These are phyloP conservation scores for Coreoperca whiteheadi DNA, from an alignment of 2,113 vertebrate genomes.

Conservation along the genomic window DNA sequence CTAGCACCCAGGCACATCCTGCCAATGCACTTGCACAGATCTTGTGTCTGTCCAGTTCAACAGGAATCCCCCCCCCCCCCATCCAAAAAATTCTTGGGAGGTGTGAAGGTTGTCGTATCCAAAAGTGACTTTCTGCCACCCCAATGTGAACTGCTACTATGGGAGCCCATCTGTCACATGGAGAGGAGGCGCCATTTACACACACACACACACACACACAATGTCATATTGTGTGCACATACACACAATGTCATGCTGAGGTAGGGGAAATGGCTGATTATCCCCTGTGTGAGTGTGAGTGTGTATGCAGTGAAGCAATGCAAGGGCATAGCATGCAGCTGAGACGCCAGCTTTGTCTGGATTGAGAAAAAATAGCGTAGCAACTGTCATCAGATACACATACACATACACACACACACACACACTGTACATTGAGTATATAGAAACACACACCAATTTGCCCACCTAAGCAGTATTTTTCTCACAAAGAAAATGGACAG, in stretches of 20 bases:
- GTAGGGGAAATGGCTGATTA: slow-evolving; percentile 74
- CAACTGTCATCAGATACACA: slow-evolving; percentile 14
- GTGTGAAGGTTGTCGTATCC: slow-evolving; percentile 75
- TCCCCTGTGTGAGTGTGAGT: slow-evolving; percentile 45
- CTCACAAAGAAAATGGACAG: slow-evolving; percentile 17
- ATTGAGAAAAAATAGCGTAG: slow-evolving; percentile 36
- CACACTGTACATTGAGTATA: background rate
- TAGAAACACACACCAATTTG: slow-evolving; percentile 18
- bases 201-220: slow-evolving; percentile 38
- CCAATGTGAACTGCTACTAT: slow-evolving; percentile 62
- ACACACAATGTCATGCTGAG: slow-evolving; percentile 61
- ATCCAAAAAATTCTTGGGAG: slow-evolving; percentile 53
- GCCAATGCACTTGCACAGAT: slow-evolving; percentile 64
- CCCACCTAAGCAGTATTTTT: slow-evolving; percentile 11
- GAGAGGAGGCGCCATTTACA: slow-evolving; percentile 56
- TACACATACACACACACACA: background rate
- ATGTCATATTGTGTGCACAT: slow-evolving; percentile 8
- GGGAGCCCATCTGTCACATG: slow-evolving; percentile 78
- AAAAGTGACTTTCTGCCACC: slow-evolving; percentile 70
- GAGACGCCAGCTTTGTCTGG: slow-evolving; percentile 50
- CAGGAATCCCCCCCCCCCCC: slow-evolving; percentile 1
- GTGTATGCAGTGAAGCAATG: slow-evolving; percentile 63
- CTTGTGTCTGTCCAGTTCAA: slow-evolving; percentile 56
- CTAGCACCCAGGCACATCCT: slow-evolving; percentile 14
- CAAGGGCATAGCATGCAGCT: slow-evolving; percentile 53